phyloP scores from a whole-genome alignment of 2,113 vertebrate species.

The Leptocoma aspasia region DNA sequence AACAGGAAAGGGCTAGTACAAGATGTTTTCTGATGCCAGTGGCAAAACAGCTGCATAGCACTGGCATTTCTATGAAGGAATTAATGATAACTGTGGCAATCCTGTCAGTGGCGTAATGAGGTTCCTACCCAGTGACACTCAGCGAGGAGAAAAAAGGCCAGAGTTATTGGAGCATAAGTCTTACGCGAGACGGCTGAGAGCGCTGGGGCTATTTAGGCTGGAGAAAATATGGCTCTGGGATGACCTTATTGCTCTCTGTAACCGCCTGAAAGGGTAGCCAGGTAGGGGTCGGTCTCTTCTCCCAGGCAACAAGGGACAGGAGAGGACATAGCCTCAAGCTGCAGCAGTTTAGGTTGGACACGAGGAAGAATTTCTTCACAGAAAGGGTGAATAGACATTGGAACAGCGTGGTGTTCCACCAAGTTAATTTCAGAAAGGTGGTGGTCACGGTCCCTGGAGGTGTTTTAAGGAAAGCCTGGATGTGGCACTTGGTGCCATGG shows the following conservation, averaged over 20 bases:
- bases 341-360: neutral
- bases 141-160: neutral
- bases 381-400: neutral
- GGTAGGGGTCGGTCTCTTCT: neutral
- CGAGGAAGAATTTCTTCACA: neutral
- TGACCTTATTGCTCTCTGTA: rapidly evolving
- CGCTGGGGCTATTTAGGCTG: neutral
- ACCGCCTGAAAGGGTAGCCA: neutral
- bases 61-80: neutral
- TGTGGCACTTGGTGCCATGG: too few species aligned
- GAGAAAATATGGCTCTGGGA: neutral
- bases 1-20: neutral
- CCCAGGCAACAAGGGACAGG: neutral
- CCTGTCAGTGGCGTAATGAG: neutral
- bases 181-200: rapidly evolving
- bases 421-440: too few species aligned
- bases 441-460: neutral
- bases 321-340: neutral
- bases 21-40: neutral
- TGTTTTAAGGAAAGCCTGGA: neutral
- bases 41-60: neutral
- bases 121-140: neutral
- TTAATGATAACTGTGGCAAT: neutral
- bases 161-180: neutral
- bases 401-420: neutral